These are phyloP conservation scores for Octonoba sinensis DNA, from an alignment of 2,888 invertebrate genomes.

Conservation along the genomic window DNA sequence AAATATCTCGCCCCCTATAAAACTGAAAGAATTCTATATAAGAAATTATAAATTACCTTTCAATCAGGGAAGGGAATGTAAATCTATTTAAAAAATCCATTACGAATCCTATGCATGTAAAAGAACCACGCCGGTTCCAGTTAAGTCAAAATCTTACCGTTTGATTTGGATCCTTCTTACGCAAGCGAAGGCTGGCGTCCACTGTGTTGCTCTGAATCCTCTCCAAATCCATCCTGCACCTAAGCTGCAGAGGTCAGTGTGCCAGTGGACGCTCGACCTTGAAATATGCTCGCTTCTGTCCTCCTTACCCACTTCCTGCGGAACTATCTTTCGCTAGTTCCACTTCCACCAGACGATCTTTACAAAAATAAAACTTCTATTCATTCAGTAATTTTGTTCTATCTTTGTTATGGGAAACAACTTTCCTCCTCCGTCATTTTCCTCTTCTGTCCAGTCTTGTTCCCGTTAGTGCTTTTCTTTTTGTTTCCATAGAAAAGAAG, in stretches of 20 bases:
- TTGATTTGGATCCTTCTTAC: too few species aligned
- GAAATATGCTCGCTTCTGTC: constrained; percentile 45
- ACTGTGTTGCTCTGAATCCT: constrained; percentile 7
- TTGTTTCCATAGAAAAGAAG: too few species aligned
- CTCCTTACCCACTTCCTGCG: constrained; percentile 64
- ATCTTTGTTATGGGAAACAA: constrained; percentile 3
- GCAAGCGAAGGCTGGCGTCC: not conserved
- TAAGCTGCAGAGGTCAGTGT: constrained; percentile 45
- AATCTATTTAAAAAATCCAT: too few species aligned
- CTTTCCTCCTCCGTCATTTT: constrained; percentile 26
- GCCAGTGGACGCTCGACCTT: constrained; percentile 60
- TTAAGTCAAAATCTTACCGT: too few species aligned
- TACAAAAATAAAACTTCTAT: not conserved
- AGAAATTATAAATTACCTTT: too few species aligned
- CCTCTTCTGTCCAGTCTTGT: too few species aligned
- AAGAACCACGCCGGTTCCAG: too few species aligned
- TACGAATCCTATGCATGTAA: too few species aligned
- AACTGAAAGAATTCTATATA: too few species aligned
- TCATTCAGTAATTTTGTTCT: constrained; percentile 13
- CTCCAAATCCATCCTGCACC: not conserved
- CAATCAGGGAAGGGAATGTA: too few species aligned
- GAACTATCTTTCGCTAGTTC: constrained; percentile 21
- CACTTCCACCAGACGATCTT: not conserved
- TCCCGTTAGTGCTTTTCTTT: not conserved
- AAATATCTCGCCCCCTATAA: too few species aligned